Evolutionary conservation across 2,113 vertebrate genomes (phyloP).

Genomic region (Percopsis transmontana): DNA sequence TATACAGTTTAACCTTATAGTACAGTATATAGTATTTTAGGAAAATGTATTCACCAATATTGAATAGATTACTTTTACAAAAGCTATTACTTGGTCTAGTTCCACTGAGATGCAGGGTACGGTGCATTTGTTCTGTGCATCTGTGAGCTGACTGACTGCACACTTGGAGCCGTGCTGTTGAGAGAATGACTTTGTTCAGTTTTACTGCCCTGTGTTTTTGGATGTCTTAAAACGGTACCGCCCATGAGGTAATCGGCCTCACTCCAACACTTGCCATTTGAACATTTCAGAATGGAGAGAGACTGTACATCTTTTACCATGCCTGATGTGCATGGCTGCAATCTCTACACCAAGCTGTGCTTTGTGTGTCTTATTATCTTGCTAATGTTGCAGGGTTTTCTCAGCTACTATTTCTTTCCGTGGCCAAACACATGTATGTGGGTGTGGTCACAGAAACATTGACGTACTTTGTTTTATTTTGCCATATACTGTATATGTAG

Average conservation of each 20-base stretch:
- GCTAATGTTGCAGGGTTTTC: too few species aligned
- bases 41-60: not conserved
- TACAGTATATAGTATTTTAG: too few species aligned
- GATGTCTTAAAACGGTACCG: slow-evolving; percentile 33
- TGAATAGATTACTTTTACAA: slow-evolving; percentile 11
- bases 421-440: too few species aligned
- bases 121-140: slow-evolving; percentile 30
- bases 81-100: slow-evolving; percentile 8
- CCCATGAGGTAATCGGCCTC: slow-evolving; percentile 39
- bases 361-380: too few species aligned
- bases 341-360: slow-evolving; percentile 1
- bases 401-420: too few species aligned
- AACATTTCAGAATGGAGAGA: slow-evolving; percentile 17
- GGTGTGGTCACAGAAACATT: too few species aligned
- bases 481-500: too few species aligned
- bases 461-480: too few species aligned
- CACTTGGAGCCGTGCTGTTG: too few species aligned
- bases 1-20: too few species aligned
- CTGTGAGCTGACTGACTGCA: slow-evolving; percentile 16
- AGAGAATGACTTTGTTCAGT: slow-evolving; percentile 24
- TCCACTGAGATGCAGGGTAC: not conserved
- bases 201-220: slow-evolving; percentile 48
- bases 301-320: slow-evolving; percentile 28
- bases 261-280: slow-evolving; percentile 19
- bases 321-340: slow-evolving; percentile 2